phyloP scores from a whole-genome alignment of 2,113 vertebrate species.

The human region DNA sequence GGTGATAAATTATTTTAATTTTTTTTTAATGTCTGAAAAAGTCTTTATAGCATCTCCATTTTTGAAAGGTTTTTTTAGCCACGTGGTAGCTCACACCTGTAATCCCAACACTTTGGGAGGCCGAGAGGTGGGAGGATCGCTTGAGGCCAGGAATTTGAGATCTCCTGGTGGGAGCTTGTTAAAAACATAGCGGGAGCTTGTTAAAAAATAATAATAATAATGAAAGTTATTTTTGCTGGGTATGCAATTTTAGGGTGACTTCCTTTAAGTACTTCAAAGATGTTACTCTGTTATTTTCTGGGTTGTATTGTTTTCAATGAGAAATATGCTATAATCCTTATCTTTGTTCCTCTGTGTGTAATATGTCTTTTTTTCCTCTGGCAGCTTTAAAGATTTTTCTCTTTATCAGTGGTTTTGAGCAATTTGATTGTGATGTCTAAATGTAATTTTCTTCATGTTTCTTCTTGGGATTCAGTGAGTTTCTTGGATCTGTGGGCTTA shows the following conservation, averaged over 20 bases:
- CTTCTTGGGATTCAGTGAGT: not conserved
- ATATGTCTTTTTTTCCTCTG: not conserved
- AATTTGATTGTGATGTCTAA: not conserved
- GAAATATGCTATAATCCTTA: not conserved
- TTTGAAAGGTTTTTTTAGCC: constrained; percentile 16
- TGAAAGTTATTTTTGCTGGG: not conserved
- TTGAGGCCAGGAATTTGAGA: too few relatives aligned
- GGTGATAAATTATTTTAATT: constrained; percentile 4
- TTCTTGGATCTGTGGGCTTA: not conserved
- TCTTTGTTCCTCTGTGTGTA: not conserved
- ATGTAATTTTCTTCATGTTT: not conserved
- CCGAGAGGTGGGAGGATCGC: too few relatives aligned
- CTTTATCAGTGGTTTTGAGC: not conserved
- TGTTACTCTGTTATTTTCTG: not conserved
- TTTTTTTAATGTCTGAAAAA: constrained; percentile 1
- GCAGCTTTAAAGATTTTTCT: constrained; percentile 10
- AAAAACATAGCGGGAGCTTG: too few relatives aligned
- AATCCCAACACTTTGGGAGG: too few relatives aligned
- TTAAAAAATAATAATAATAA: too few relatives aligned
- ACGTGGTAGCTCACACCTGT: too few relatives aligned
- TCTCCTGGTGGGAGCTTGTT: too few relatives aligned
- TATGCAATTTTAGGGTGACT: not conserved
- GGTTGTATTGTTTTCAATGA: not conserved
- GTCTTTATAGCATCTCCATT: constrained; percentile 5
- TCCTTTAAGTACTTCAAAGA: not conserved